These are phyloP conservation scores for Melanotaenia maccullochi DNA, from an alignment of 2,797 vertebrate genomes.

Conservation along the genomic window DNA sequence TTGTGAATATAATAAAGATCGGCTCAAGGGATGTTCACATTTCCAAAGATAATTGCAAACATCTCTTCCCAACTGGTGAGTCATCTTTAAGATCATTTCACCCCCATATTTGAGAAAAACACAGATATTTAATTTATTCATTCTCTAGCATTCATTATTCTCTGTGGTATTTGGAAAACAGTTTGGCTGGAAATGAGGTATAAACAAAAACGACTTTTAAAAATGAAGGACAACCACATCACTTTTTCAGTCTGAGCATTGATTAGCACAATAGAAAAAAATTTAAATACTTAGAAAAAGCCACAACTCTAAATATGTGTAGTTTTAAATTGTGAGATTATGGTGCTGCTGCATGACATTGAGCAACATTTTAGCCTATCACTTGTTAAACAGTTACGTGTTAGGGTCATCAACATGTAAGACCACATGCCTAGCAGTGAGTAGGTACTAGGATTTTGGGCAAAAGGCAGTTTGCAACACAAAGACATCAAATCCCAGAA, in stretches of 20 bases:
- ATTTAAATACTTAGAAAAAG: not conserved
- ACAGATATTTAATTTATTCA: no score
- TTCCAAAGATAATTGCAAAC: not conserved
- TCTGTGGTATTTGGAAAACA: not conserved
- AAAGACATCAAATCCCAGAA: no score
- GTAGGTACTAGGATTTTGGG: no score
- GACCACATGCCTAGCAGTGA: no score
- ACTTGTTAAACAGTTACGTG: no score
- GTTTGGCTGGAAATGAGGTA: not conserved
- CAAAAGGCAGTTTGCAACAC: no score
- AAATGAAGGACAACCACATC: not conserved
- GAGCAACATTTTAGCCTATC: no score
- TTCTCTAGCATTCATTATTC: not conserved
- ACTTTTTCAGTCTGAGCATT: not conserved
- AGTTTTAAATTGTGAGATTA: no score
- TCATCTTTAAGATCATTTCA: not conserved
- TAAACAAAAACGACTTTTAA: not conserved
- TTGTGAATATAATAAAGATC: constrained; percentile 28
- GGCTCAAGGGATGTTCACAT: constrained; percentile 4
- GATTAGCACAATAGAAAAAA: not conserved
- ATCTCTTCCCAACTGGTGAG: not conserved
- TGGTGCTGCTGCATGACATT: not conserved
- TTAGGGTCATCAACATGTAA: no score
- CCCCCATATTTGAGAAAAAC: not conserved
- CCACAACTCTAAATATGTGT: not conserved